Conservation (phyloP, 1,140 invertebrate genomes). For the Solenopsis fugax region DNA sequence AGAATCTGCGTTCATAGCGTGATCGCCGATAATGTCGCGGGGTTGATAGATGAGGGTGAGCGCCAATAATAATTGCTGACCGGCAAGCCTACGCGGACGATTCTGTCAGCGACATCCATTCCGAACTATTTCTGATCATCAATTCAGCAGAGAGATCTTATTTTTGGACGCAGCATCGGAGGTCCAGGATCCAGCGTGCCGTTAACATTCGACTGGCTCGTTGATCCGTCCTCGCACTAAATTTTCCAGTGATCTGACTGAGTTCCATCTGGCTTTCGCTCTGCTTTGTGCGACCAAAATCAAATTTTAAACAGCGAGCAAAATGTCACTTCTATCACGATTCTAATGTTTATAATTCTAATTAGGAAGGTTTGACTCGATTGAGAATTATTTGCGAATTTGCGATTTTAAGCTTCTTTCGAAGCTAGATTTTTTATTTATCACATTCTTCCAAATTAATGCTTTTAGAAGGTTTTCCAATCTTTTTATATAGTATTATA, state of each 20-base stretch:
- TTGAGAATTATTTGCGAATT: not conserved
- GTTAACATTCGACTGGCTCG: conserved; percentile 22
- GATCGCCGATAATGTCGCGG: conserved; percentile 5
- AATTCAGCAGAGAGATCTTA: conserved; percentile 80
- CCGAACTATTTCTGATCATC: conserved; percentile 81
- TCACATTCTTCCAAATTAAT: not conserved
- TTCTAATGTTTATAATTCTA: not conserved
- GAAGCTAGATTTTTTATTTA: conserved; percentile 1
- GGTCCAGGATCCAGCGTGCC: conserved; percentile 78
- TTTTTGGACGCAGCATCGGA: conserved; percentile 80
- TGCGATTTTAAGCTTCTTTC: not conserved
- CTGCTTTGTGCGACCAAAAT: conserved; percentile 9
- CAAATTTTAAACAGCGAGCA: not conserved
- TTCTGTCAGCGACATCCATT: conserved; percentile 74
- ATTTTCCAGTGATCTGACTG: conserved; percentile 18
- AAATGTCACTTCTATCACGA: not conserved
- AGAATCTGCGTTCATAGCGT: not conserved
- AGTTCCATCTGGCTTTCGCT: not conserved
- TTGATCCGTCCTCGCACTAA: conserved; percentile 7
- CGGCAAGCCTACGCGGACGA: conserved; percentile 48
- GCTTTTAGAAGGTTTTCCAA: not conserved
- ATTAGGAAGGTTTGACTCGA: not conserved
- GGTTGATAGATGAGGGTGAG: conserved; percentile 3
- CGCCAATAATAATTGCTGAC: conserved; percentile 55
- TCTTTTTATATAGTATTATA: no score